These are phyloP conservation scores for crab-eating macaque (Macaca fascicularis) DNA, from an alignment of 2,113 vertebrate genomes.

Conservation along the genomic window T2T-MFA8v1.1 NC_088377.1:106650501-106651000, in stretches of 20 bases:
- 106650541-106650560: not conserved
- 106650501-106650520: slow-evolving; percentile 7
- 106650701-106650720: not conserved
- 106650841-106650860: not conserved
- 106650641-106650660: not conserved
- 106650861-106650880: not conserved
- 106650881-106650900: not conserved
- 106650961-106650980: not conserved
- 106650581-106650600: not conserved
- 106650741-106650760: not conserved
- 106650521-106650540: not conserved
- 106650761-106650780: not conserved
- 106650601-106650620: not conserved
- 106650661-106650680: not conserved
- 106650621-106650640: not conserved
- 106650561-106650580: not conserved
- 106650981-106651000: not conserved
- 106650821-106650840: not conserved
- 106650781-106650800: not conserved
- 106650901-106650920: not conserved
- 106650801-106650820: not conserved
- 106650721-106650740: not conserved
- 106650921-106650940: not conserved
- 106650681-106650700: not conserved
- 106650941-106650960: not conserved